A percentile compares a stretch with the other conserved stretches of the same genome.
Evolutionary conservation across 2,797 vertebrate genomes (phyloP).

Genomic region (Gorsachius magnificus): DNA sequence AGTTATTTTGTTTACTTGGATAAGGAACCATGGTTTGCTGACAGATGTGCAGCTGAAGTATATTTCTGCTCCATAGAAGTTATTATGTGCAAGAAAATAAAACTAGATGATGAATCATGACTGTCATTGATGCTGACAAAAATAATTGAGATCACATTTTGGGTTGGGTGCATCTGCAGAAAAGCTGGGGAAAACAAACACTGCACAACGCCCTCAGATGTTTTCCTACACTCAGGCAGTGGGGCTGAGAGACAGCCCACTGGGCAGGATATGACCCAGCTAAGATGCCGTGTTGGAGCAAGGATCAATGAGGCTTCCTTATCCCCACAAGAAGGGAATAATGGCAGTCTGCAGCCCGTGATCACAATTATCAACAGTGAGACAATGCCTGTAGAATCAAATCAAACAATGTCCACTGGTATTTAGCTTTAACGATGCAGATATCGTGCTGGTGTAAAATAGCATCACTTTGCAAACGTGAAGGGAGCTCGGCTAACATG

Average conservation of each 20-base stretch:
- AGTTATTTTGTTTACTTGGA: neutral
- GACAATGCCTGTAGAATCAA: neutral
- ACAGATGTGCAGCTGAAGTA: slow-evolving; percentile 33
- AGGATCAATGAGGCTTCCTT: neutral
- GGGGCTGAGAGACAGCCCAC: neutral
- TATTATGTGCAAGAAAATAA: neutral
- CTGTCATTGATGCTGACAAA: neutral
- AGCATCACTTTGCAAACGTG: rapidly evolving
- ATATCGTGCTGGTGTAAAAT: neutral
- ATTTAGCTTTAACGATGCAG: neutral
- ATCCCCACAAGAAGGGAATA: neutral
- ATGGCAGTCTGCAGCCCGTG: neutral
- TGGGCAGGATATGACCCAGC: neutral
- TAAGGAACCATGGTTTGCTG: neutral
- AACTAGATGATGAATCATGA: slow-evolving; percentile 1
- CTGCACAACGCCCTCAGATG: neutral
- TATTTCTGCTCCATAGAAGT: neutral
- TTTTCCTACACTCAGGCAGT: neutral
- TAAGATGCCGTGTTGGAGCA: neutral
- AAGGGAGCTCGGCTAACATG: neutral
- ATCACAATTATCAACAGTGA: neutral
- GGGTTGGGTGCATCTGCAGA: neutral
- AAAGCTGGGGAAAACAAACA: neutral
- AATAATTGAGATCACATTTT: neutral
- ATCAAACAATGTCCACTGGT: neutral